phyloP scores from a whole-genome alignment of 1,140 invertebrate genomes.

The Drosophila albomicans region DNA sequence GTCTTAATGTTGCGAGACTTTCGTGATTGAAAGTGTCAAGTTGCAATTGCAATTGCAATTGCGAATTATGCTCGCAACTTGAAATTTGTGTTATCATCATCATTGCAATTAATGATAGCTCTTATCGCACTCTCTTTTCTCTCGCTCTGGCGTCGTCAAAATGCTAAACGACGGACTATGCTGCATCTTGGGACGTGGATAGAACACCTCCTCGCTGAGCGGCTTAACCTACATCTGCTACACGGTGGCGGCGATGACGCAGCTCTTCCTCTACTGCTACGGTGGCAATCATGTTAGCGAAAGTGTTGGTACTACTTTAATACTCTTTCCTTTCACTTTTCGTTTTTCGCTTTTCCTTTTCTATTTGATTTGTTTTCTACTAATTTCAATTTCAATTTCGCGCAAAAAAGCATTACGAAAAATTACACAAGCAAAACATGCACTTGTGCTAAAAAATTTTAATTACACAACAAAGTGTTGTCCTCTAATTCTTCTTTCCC shows the following conservation, averaged over 20 bases:
- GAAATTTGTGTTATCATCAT: neutral
- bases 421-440: conserved; percentile 64
- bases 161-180: neutral
- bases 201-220: conserved; percentile 79
- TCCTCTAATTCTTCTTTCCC: conserved; percentile 2
- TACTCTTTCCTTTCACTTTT: conserved; percentile 8
- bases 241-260: conserved; percentile 72
- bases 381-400: conserved; percentile 71
- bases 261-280: conserved; percentile 77
- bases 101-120: conserved; percentile 54
- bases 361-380: conserved; percentile 3
- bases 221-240: conserved; percentile 81
- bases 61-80: conserved; percentile 3
- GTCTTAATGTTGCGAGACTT: neutral
- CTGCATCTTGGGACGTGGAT: neutral
- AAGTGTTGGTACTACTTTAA: conserved; percentile 64
- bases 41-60: conserved; percentile 6
- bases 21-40: conserved; percentile 6
- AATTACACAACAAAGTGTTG: conserved; percentile 71
- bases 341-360: neutral
- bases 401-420: conserved; percentile 54
- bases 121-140: conserved; percentile 36
- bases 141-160: neutral
- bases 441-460: conserved; percentile 80
- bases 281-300: conserved; percentile 79